phyloP scores from a whole-genome alignment of 2,888 invertebrate species.

The Hirtodrosophila histrioides region DNA sequence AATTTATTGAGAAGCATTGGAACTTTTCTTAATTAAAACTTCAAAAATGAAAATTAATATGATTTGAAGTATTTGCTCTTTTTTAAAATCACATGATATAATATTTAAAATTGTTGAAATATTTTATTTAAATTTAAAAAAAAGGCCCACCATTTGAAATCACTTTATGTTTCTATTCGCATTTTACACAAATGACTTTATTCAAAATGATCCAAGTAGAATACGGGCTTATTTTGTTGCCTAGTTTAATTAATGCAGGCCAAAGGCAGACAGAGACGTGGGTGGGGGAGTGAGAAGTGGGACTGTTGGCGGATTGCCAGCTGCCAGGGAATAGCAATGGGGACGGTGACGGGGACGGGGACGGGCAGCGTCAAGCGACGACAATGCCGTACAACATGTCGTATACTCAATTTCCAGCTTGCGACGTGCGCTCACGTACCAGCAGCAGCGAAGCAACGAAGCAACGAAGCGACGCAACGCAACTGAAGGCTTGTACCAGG shows the following conservation, averaged over 20 bases:
- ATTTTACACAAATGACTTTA: too few species aligned
- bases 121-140: too few species aligned
- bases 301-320: slow-evolving; percentile 38
- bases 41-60: too few species aligned
- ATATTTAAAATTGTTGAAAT: too few species aligned
- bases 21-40: too few species aligned
- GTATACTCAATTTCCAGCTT: slow-evolving; percentile 69
- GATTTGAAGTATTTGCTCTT: too few species aligned
- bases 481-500: slow-evolving; percentile 3
- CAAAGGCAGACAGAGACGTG: neutral
- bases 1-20: too few species aligned
- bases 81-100: too few species aligned
- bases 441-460: slow-evolving; percentile 12
- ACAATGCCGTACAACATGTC: slow-evolving; percentile 63
- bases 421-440: slow-evolving; percentile 72
- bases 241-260: slow-evolving; percentile 61
- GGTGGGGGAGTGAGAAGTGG: neutral
- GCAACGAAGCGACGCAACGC: slow-evolving; percentile 4
- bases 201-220: too few species aligned
- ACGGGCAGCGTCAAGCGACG: slow-evolving; percentile 23
- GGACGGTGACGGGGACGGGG: neutral
- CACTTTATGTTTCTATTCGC: too few species aligned
- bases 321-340: slow-evolving; percentile 12
- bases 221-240: too few species aligned
- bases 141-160: too few species aligned